phyloP scores from a whole-genome alignment of 2,797 vertebrate genomes.

The Hylomyscus alleni region DNA sequence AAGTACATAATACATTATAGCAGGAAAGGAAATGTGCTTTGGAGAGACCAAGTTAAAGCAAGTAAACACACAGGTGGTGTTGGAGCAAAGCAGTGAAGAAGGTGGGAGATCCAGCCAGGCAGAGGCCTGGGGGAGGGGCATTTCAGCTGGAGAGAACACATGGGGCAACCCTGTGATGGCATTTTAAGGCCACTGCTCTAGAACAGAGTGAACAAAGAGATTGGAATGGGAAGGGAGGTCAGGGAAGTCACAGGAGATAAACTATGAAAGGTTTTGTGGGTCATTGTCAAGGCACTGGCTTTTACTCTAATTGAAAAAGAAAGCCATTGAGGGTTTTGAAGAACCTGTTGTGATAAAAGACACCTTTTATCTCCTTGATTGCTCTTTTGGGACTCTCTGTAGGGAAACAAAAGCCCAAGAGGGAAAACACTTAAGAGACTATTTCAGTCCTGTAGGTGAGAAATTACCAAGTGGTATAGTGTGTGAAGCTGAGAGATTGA shows the following conservation, averaged over 20 bases:
- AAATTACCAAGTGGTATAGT: neutral
- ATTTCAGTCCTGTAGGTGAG: neutral
- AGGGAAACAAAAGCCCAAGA: constrained; percentile 48
- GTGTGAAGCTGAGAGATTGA: neutral
- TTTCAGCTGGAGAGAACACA: neutral
- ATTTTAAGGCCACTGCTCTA: neutral
- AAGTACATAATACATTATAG: neutral
- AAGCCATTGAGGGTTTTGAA: neutral
- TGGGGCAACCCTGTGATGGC: neutral
- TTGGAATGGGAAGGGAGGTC: neutral
- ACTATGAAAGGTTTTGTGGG: neutral
- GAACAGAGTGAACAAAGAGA: neutral
- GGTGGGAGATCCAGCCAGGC: neutral
- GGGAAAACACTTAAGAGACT: constrained; percentile 9
- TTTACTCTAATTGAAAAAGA: constrained; percentile 8
- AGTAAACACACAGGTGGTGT: neutral
- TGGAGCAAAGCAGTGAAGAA: neutral
- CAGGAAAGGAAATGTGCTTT: neutral
- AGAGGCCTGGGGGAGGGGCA: neutral
- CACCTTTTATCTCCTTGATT: constrained; percentile 47
- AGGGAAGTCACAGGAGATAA: neutral
- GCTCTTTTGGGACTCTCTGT: constrained; percentile 24
- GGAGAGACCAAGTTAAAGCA: neutral
- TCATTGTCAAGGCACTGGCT: neutral
- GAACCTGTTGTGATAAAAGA: neutral